Evolutionary conservation across 2,888 invertebrate species (phyloP).

Genomic region (Perithous albicinctus): DNA sequence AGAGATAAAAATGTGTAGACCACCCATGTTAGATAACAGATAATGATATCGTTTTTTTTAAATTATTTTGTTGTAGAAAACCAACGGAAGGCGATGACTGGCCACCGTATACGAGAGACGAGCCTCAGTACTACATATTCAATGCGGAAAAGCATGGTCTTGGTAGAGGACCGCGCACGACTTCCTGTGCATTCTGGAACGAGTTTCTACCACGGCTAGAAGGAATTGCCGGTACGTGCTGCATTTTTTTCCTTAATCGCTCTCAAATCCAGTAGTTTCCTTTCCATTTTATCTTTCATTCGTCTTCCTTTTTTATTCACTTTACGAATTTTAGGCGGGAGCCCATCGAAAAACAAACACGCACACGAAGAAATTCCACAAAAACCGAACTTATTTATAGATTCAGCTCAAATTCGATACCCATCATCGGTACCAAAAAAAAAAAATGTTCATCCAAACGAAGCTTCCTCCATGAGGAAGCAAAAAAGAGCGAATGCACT

Average conservation of each 20-base stretch:
- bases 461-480: too few relatives aligned
- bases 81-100: constrained; percentile 90
- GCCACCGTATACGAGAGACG: constrained; percentile 94
- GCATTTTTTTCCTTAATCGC: constrained; percentile 3
- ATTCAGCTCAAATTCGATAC: too few relatives aligned
- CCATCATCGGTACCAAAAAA: too few relatives aligned
- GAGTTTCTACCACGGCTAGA: constrained; percentile 96
- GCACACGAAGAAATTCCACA: too few relatives aligned
- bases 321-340: too few relatives aligned
- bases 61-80: constrained; percentile 79
- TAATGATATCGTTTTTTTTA: background rate
- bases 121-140: constrained; percentile 95
- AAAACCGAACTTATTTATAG: too few relatives aligned
- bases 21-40: background rate
- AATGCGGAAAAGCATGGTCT: constrained; percentile 91
- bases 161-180: constrained; percentile 91
- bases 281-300: background rate
- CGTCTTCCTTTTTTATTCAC: too few relatives aligned
- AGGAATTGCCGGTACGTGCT: constrained; percentile 88
- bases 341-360: too few relatives aligned
- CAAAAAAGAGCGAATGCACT: too few relatives aligned
- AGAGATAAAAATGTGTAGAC: too few relatives aligned
- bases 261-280: background rate
- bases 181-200: constrained; percentile 98
- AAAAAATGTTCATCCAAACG: too few relatives aligned